Base-by-base conservation (phyloP, 1,140 invertebrate species). In the Maniola jurtina region DNA sequence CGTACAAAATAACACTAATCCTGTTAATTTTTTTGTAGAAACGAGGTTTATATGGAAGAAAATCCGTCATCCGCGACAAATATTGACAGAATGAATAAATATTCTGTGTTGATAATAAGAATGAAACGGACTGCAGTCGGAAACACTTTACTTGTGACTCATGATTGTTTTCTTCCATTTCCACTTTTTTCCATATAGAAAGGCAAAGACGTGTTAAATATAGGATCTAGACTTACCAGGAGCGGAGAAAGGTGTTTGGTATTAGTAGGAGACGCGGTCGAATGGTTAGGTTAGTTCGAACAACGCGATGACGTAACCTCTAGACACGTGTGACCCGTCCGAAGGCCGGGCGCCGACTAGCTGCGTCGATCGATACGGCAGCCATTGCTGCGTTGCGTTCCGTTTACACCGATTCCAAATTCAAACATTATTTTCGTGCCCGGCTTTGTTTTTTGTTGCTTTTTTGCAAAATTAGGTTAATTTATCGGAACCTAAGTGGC, bases 301-400 rank as follows among this genome's bases (percentile, higher is more conserved):
- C 52, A 69, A 34, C 68, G 64, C 70, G 75, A 35, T 54, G 66
- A 70, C 55, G 56, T 38, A 66, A 40, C 58, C 67, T 59, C 58
- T 60, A 35, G 61, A 48, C 66, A 84, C 86, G 79, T 81, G 69
- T 70, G 60, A 64, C 76, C 77, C 81, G 79, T 70, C 64, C 71
- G 63, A 71, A 60, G 76, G 73, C 77, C 81, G 81, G 81, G 80
- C 86, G 86, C 80, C 76, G 79, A 88, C 86, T 88, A 77, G 33
- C 72, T 68, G 83, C 81, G 80, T 81, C 83, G 84, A 88, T 88
- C 86, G 84, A 86, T 88, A 85, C 70, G 73, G 63, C 77, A 63
- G 75, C 80, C 86, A 85, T 83, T 77, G 77, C 80, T 79, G 79
- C 83, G 79, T 76, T 84, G 76, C 81, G 83, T 84, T 83, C 77